Conservation (phyloP, 2,113 vertebrate species). For the Mobula hypostoma region DNA sequence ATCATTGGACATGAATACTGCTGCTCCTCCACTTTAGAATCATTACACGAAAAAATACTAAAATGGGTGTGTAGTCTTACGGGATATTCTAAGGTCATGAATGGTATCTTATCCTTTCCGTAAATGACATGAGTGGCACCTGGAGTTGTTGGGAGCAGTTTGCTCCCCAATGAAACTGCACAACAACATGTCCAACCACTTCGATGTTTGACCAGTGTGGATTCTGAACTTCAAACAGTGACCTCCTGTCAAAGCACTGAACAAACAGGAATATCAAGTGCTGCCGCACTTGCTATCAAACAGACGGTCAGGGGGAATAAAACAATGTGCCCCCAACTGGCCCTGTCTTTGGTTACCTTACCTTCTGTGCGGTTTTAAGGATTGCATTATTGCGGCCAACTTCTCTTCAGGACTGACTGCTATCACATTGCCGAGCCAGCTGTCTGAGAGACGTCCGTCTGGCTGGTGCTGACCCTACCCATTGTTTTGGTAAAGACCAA, state of each 20-base stretch:
- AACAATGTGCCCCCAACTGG: slow-evolving; percentile 50
- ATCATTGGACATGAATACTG: neutral
- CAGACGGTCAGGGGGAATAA: slow-evolving; percentile 60
- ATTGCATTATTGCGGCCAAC: slow-evolving; percentile 52
- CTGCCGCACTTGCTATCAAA: slow-evolving; percentile 59
- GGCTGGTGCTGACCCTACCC: slow-evolving; percentile 48
- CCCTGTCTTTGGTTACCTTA: slow-evolving; percentile 59
- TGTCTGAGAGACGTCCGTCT: slow-evolving; percentile 53
- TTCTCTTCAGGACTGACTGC: slow-evolving; percentile 52
- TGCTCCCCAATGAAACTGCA: neutral
- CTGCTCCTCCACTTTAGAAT: neutral
- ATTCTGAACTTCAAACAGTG: neutral
- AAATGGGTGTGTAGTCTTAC: neutral
- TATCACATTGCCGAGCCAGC: slow-evolving; percentile 59
- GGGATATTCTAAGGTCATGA: neutral
- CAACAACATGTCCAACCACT: slow-evolving; percentile 33
- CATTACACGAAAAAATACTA: neutral
- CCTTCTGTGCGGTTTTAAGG: slow-evolving; percentile 60
- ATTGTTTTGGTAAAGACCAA: slow-evolving; percentile 44
- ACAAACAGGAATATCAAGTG: slow-evolving; percentile 39
- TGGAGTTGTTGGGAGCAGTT: neutral
- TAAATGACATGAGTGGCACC: neutral
- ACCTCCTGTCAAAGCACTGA: neutral
- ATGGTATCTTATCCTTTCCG: neutral
- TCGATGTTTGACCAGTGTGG: slow-evolving; percentile 44